A percentile compares a stretch with the other conserved stretches of the same genome.
phyloP scores from a whole-genome alignment of 2,888 invertebrate species.

The Eubasilissa splendida region DNA sequence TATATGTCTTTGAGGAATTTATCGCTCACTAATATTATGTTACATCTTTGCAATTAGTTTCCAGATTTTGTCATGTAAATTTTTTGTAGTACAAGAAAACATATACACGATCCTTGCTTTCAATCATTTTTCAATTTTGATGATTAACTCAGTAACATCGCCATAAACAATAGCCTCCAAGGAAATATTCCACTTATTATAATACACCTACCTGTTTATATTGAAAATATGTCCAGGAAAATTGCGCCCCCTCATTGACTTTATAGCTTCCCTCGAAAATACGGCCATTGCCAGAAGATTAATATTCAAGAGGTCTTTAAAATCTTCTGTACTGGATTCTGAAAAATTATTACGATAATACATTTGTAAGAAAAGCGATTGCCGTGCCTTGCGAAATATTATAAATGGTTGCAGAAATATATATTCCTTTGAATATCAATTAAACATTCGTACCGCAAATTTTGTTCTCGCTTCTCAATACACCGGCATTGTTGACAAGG shows the following conservation, averaged over 20 bases:
- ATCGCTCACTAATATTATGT: too few relatives aligned
- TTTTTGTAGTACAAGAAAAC: too few relatives aligned
- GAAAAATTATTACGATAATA: background rate
- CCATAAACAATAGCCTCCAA: too few relatives aligned
- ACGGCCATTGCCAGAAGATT: conserved; percentile 74
- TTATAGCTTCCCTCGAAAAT: conserved; percentile 72
- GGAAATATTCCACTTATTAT: too few relatives aligned
- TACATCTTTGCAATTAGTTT: too few relatives aligned
- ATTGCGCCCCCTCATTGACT: conserved; percentile 70
- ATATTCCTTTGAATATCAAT: background rate
- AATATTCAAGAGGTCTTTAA: conserved; percentile 64
- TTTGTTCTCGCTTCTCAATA: background rate
- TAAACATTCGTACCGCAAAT: conserved; percentile 5
- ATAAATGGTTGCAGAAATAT: background rate
- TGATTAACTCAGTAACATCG: too few relatives aligned
- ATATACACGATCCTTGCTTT: too few relatives aligned
- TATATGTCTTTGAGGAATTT: too few relatives aligned
- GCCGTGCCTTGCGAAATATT: background rate
- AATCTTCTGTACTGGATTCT: conserved; percentile 56
- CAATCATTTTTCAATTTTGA: too few relatives aligned
- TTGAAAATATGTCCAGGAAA: conserved; percentile 75
- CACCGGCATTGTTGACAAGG: conserved; percentile 27
- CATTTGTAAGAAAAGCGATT: background rate
- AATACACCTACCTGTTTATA: conserved; percentile 71
- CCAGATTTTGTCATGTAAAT: too few relatives aligned